Percentiles rank a stretch among this genome's conserved stretches.
Evolutionary conservation across 2,113 vertebrate species (phyloP).

Genomic region (Ivindomyrus marchei): DNA sequence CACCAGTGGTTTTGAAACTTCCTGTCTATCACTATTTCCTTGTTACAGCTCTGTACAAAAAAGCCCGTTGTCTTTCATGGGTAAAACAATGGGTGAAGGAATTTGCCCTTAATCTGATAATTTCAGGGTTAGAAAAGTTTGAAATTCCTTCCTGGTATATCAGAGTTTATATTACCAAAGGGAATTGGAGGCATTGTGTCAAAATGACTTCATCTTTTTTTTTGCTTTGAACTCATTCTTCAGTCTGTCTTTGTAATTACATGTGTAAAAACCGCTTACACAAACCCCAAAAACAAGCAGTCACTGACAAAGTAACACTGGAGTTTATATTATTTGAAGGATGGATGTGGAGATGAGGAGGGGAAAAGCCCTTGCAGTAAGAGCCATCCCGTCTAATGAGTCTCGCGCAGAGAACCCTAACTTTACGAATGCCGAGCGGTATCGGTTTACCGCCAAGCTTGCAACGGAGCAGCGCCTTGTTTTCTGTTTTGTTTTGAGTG

Average conservation of each 20-base stretch:
- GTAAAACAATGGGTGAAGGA: not conserved
- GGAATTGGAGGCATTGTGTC: not conserved
- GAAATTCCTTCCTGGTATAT: not conserved
- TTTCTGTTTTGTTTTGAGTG: not conserved
- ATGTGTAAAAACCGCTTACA: not conserved
- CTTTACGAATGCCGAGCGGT: not conserved
- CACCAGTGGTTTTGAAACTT: not conserved
- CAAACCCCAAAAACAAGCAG: not conserved
- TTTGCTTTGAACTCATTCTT: not conserved
- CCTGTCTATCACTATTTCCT: not conserved
- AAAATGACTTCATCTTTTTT: not conserved
- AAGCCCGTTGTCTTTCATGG: not conserved
- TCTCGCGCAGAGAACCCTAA: not conserved
- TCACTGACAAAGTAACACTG: not conserved
- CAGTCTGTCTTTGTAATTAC: not conserved
- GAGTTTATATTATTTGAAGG: not conserved
- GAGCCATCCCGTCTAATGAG: not conserved
- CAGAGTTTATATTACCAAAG: not conserved
- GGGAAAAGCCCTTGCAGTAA: not conserved
- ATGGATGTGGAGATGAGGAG: not conserved
- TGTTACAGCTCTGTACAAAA: not conserved
- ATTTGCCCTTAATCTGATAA: not conserved
- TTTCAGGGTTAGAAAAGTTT: not conserved
- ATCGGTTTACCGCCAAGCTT: not conserved
- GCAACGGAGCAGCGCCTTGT: not conserved